These are phyloP conservation scores for Cyphomyrus plagiostoma DNA, from an alignment of 2,113 vertebrate genomes.

Conservation along the genomic window DNA sequence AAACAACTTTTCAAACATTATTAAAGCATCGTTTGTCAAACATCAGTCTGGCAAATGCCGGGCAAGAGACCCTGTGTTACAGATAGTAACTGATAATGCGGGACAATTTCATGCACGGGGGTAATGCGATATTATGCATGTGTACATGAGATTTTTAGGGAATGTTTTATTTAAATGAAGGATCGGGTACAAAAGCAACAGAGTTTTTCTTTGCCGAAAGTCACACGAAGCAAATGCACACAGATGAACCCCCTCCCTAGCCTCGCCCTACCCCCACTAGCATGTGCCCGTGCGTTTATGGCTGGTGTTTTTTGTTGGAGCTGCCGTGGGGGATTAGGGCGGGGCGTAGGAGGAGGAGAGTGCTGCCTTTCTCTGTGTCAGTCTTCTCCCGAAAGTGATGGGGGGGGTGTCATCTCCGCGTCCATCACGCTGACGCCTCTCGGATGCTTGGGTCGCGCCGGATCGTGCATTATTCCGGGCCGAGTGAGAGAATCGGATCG, in stretches of 20 bases:
- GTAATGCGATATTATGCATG: neutral
- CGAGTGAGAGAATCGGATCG: neutral
- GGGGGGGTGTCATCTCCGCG: slow-evolving; percentile 20
- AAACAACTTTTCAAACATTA: neutral
- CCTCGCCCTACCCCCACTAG: neutral
- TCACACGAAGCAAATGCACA: neutral
- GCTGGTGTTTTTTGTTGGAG: slow-evolving; percentile 2
- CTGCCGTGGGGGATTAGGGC: slow-evolving; percentile 25
- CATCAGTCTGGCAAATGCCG: neutral
- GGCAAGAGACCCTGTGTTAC: neutral
- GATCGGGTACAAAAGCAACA: neutral
- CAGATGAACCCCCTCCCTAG: neutral
- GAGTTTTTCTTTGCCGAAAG: neutral
- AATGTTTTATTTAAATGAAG: neutral
- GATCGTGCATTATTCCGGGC: slow-evolving; percentile 18
- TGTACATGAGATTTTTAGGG: neutral
- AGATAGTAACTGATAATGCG: neutral
- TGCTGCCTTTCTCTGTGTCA: slow-evolving; percentile 21
- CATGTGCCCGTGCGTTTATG: neutral
- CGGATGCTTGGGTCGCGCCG: slow-evolving; percentile 12
- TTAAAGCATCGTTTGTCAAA: neutral
- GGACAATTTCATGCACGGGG: neutral
- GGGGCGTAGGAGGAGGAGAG: slow-evolving; percentile 28
- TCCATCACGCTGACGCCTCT: slow-evolving; percentile 14
- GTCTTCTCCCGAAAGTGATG: slow-evolving; percentile 25